Evolutionary conservation across 2,797 vertebrate genomes (phyloP).

Genomic region (Vireo griseus): DNA sequence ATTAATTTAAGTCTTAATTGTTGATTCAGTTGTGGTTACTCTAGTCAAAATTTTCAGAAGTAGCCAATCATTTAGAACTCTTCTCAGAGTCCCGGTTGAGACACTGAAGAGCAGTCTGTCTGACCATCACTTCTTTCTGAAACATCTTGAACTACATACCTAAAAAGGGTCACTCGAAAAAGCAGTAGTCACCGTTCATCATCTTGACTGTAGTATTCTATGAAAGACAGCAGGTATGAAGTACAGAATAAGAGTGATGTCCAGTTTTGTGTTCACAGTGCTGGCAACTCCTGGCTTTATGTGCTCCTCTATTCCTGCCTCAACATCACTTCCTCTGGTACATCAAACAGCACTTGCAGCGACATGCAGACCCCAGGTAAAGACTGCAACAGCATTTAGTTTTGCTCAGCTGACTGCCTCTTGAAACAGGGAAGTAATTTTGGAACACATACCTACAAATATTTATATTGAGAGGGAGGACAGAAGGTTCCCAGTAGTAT

Average conservation of each 20-base stretch:
- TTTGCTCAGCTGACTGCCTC: background rate
- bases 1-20: background rate
- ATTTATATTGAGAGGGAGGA: background rate
- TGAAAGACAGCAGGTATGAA: background rate
- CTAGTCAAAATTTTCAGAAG: background rate
- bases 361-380: constrained; percentile 88
- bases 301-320: constrained; percentile 91
- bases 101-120: background rate
- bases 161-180: background rate
- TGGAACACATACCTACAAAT: background rate
- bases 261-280: constrained; percentile 75
- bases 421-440: background rate
- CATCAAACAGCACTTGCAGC: constrained; percentile 87
- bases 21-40: background rate
- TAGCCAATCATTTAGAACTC: background rate
- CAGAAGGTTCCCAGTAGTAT: background rate
- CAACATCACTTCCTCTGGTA: constrained; percentile 97
- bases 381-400: background rate
- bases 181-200: background rate
- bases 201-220: background rate
- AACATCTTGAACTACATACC: background rate
- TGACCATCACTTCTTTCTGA: background rate
- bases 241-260: background rate
- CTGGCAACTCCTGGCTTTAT: constrained; percentile 95
- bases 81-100: background rate